Base-by-base conservation (phyloP, 2,797 vertebrate genomes). In the Rhyacichthys aspro region DNA sequence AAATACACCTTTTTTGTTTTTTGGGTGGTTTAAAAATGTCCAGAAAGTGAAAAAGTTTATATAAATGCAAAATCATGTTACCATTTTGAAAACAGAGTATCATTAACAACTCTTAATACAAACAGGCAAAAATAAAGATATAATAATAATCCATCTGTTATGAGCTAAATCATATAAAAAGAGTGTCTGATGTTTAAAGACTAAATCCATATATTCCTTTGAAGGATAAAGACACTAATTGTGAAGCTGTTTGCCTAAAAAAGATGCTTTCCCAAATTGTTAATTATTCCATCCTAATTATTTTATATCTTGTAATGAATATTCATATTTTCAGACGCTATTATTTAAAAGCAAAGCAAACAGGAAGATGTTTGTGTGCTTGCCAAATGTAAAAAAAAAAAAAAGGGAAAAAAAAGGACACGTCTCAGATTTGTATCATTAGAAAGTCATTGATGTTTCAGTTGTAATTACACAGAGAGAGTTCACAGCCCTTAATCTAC, bases 371-470 rank as follows among this genome's bases (percentile, higher is more conserved):
- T 19, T 54, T 46, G 66, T 19, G 34, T 15, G 11, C 52, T 43
- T 11, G 46, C 23, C 32, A 66, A 72, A 61, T 44, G 18, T 32
- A 44, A 63, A 62, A 68, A 28, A 28, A 28, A 28, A 28, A 28
- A 28, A 23, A 23, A 23, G 5, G 2, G 5, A 23, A 28, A 6
- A 48, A 55, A 28, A 6, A 48, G 50, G 18, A 33, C n/a, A 34
- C 54, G 14, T 49, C 56, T 79, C 63, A 39, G 74, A 66, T 81
- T 62, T 55, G 38, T 48, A 33, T 55, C 52, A 54, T 74, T 59
- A 76, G 14, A 11, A 63, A 70, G 54, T 79, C 74, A 48, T 43
- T 64, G 61, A 63, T 74, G 69, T 72, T 71, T 73, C 70, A 83
- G 65, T 71, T 19, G 18, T 23, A 74, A 80, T 81, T 66, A 80